Evolutionary conservation across 1,140 invertebrate species (phyloP).

Genomic region (Bombus picipes): DNA sequence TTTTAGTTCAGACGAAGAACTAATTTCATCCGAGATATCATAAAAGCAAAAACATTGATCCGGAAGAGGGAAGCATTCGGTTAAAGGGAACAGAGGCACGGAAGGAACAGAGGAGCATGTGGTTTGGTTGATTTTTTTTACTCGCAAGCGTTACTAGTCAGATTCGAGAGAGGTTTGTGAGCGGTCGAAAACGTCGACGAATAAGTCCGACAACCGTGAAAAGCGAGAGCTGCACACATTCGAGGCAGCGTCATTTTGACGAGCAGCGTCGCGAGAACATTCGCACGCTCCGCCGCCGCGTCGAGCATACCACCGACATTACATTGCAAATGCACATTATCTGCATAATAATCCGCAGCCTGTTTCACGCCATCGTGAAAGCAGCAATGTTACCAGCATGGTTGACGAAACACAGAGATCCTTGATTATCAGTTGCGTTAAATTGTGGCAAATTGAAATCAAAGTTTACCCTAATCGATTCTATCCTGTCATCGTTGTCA

Average conservation of each 20-base stretch:
- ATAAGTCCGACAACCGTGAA: conserved; percentile 17
- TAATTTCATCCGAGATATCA: neutral
- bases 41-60: neutral
- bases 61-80: no score
- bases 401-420: conserved; percentile 46
- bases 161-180: neutral
- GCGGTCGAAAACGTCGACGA: conserved; percentile 35
- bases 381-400: conserved; percentile 36
- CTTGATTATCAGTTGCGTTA: conserved; percentile 58
- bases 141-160: neutral
- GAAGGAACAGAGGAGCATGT: neutral
- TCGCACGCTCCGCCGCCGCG: conserved; percentile 31
- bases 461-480: conserved; percentile 56
- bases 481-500: neutral
- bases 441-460: conserved; percentile 64
- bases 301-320: conserved; percentile 32
- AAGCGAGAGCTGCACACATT: conserved; percentile 19
- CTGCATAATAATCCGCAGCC: conserved; percentile 63
- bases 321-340: conserved; percentile 58
- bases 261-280: conserved; percentile 39
- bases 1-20: neutral
- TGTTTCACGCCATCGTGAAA: conserved; percentile 51
- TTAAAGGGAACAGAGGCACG: neutral
- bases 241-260: conserved; percentile 21
- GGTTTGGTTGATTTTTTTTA: conserved; percentile 5